phyloP scores from a whole-genome alignment of 2,113 vertebrate genomes.

The Elanus axillaris region DNA sequence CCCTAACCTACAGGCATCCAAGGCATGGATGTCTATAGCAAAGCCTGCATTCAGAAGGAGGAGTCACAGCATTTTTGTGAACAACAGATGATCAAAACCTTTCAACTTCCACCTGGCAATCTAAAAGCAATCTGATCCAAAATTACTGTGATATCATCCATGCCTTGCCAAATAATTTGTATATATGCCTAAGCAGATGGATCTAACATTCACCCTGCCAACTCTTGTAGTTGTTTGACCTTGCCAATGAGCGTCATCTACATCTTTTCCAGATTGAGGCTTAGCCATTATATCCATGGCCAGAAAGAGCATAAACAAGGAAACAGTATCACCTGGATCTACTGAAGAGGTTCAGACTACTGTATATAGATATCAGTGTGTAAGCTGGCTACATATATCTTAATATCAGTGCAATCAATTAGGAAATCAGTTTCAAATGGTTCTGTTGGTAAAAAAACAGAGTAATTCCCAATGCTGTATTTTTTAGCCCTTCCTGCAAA shows the following conservation, averaged over 20 bases:
- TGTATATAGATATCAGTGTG: neutral
- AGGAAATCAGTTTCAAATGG: neutral
- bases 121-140: constrained; percentile 10
- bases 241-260: constrained; percentile 10
- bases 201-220: neutral
- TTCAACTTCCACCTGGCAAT: constrained; percentile 47
- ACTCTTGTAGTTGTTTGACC: constrained; percentile 9
- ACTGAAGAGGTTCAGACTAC: neutral
- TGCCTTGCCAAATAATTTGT: constrained; percentile 59
- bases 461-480: neutral
- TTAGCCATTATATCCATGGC: neutral
- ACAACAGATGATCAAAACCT: constrained; percentile 32
- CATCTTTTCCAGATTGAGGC: neutral
- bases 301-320: neutral
- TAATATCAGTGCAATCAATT: neutral
- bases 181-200: constrained; percentile 56
- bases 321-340: neutral
- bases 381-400: neutral
- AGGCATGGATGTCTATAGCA: neutral
- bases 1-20: neutral
- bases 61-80: neutral
- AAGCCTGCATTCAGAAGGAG: neutral
- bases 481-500: neutral
- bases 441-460: neutral
- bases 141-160: neutral